Conservation (phyloP, 2,888 invertebrate species). For the Phyllotreta striolata region DNA sequence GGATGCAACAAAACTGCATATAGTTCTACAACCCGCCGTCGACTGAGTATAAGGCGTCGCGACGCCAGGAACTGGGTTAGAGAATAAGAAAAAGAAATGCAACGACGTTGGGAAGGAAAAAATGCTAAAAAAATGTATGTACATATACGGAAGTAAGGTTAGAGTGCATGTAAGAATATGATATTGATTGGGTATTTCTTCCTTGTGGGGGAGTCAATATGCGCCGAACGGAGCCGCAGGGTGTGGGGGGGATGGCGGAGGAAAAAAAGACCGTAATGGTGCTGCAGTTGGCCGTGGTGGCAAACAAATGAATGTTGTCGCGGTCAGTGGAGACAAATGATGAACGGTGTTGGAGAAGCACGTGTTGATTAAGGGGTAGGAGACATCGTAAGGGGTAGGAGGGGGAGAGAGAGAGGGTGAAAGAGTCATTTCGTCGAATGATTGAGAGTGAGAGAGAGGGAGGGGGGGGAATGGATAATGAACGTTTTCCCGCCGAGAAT, state of each 20-base stretch:
- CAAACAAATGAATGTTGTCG: constrained; percentile 46
- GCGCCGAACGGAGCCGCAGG: constrained; percentile 40
- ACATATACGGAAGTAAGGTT: constrained; percentile 63
- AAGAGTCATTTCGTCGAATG: not conserved
- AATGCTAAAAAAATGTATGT: constrained; percentile 61
- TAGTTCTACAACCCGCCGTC: constrained; percentile 59
- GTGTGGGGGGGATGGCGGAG: constrained; percentile 37
- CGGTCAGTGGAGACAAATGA: constrained; percentile 45
- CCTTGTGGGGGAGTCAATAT: constrained; percentile 48
- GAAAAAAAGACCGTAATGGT: constrained; percentile 40
- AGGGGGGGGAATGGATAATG: constrained; percentile 30
- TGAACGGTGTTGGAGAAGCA: constrained; percentile 39
- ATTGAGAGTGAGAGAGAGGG: constrained; percentile 27
- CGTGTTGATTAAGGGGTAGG: constrained; percentile 42
- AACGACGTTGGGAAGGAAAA: constrained; percentile 52
- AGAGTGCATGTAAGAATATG: constrained; percentile 58
- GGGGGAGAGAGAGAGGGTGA: constrained; percentile 17
- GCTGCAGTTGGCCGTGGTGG: constrained; percentile 47
- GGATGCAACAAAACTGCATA: constrained; percentile 54
- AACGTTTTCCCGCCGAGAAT: constrained; percentile 33
- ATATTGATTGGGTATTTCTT: constrained; percentile 63
- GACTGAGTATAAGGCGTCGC: constrained; percentile 57
- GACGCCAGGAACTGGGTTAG: constrained; percentile 61
- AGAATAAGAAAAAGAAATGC: constrained; percentile 60
- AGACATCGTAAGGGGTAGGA: not conserved